Evolutionary conservation across 2,888 invertebrate species (phyloP), one percentile per base, ranked within the genome.

Genomic region (Andrena fulva): DNA sequence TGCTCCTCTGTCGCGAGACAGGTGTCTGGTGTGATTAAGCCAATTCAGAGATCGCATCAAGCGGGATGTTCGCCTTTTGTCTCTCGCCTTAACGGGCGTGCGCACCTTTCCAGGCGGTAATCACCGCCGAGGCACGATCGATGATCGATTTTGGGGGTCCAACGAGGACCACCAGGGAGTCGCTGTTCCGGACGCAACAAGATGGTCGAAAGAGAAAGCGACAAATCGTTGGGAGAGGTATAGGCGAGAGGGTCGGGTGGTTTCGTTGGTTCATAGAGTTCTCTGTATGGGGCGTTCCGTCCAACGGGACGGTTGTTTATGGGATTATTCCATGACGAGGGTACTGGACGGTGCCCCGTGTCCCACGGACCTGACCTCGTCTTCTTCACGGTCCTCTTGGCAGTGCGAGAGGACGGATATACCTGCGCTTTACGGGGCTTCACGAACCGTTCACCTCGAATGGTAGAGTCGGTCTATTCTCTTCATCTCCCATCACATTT

Each of bases 281-380:
- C 29, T 42, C 3, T 33, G 75, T 62, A 50, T 52, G 29, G 27
- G 12, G 16, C 20, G 10, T 59, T 63, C 64, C 62, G 69, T 78
- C 59, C 77, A 67, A 31, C 66, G 63, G 72, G 67, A 68, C 54
- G 77, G 33, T 68, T 80, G 78, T 87, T 87, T 85, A 79, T 64
- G 59, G 75, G 77, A 79, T 82, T 84, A 84, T 80, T 80, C 73
- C 82, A 67, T 80, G 85, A 84, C 82, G 77, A 77, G 77, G 82
- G 67, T 85, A 82, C 50, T 56, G 54, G 42, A 67, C 29, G 63
- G 60, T 66, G 64, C 33, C 52, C 69, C 24, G 69, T 69, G 81
- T 72, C 80, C 82, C 75, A 42, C 63, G 79, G 77, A 77, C 72
- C 86, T 85, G 85, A 86, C 87, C 85, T 87, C 87, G 70, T 84